Base-by-base conservation (phyloP, 2,888 invertebrate genomes). In the Laothoe populi region DNA sequence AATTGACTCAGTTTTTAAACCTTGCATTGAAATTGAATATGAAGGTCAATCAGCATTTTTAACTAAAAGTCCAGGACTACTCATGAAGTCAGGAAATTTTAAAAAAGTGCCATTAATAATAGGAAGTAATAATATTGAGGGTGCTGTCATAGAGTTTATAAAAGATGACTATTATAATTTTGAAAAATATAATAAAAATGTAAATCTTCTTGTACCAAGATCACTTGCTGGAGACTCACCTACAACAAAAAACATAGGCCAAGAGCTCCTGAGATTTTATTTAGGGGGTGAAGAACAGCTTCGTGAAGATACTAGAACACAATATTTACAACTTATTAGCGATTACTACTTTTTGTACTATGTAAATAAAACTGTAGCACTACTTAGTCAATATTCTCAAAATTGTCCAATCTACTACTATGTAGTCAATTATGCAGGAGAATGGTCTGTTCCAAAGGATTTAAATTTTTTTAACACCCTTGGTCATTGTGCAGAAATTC, bases 31-130 rank as follows among this genome's bases (percentile, higher is more conserved):
- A 74, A 73, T 82, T 44, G 90, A 91, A 64, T 87, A 87, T 65
- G 92, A 92, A 77, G 90, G 92, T 0, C 84, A 87, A 65, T 83
- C 87, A 24, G 81, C 86, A 44, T 93, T 93, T 69, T 74, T 93
- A 2, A 83, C 86, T 4, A 90, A 85, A 74, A 86, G 83, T 63
- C 92, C 93, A 38, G 69, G 69, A 40, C 57, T 76, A n/a, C 80
- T 92, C 58, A 69, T 92, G 61, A 90, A 88, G 72, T 84, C 89
- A 31, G 88, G 88, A 24, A 86, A 86, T 62, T 87, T 86, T 61
- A 87, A 88, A 69, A 90, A 88, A 75, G 90, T 93, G 0, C 93
- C 93, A 1, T 68, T 92, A 61, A 87, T 93, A 57, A 90, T 91
- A 53, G 93, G 93, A 16, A 84, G 86, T 67, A 88, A 87, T 67